Evolutionary conservation across 37 sponge, comb jelly and placozoan genomes (phyloP), one percentile per base, ranked within the genome.

Genomic region (Beroe ovata): DNA sequence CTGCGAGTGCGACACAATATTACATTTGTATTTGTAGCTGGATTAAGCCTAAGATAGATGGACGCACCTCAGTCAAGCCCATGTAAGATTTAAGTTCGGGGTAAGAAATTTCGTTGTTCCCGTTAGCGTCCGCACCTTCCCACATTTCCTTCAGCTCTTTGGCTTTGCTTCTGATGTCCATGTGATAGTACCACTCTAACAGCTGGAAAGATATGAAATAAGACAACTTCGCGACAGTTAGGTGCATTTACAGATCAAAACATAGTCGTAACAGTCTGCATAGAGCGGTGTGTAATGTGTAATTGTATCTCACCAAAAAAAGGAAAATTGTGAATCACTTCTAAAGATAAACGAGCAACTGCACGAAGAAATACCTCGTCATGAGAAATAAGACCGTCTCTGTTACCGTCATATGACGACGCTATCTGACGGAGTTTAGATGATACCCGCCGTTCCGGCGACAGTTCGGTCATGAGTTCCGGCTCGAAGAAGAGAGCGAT

Each of bases 141-240:
- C 84, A 77, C 4, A 36, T 77, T 35, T 36, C 28, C 54, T 77
- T 39, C 6, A 77, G 84, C 22, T 77, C 84, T 20, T 77, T 77
- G 1, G 84, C 84, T 19, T 77, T 77, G 2, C 41, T 26, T 41
- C 84, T 21, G n/a, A 77, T 41, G 54, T 77, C 84, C 6, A 77
- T 35, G 8, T 6, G 8, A 35, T 77, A 41, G 23, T 25, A 77
- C 84, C 84, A 77, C 28, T 19, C 26, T 19, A 42, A 39, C 47
- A 77, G 28, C 84, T 77, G 84, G 41, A 22, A 41, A 32, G 2
- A 33, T n/a, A n/a, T n/a, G n/a, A n/a, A n/a, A n/a, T n/a, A n/a
- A n/a, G n/a, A n/a, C n/a, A n/a, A n/a, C n/a, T n/a, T n/a, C n/a
- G n/a, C n/a, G n/a, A n/a, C n/a, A n/a, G n/a, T n/a, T n/a, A n/a